A percentile compares a stretch with the other conserved stretches of the same genome.
Conservation (phyloP, 2,888 invertebrate species). For the Euplexia lucipara region DNA sequence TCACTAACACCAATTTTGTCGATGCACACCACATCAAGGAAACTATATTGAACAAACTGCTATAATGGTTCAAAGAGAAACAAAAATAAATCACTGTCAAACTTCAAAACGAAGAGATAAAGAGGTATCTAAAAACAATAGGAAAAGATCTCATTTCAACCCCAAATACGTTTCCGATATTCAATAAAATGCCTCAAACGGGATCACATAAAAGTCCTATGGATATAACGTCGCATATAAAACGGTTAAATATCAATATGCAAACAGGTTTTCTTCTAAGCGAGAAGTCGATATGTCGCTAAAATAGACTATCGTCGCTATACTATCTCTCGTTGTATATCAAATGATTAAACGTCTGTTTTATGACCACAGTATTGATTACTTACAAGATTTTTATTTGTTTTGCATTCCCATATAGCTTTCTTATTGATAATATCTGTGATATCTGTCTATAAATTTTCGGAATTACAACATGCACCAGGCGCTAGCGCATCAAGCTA, state of each 20-base stretch:
- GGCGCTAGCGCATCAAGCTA: no score
- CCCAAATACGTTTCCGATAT: conserved; percentile 86
- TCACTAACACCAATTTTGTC: conserved; percentile 35
- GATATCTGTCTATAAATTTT: not conserved
- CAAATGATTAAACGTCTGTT: conserved; percentile 35
- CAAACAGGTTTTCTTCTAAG: conserved; percentile 74
- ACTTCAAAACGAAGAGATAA: conserved; percentile 78
- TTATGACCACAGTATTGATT: conserved; percentile 41
- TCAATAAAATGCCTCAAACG: conserved; percentile 86
- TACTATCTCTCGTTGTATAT: conserved; percentile 70
- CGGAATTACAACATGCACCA: no score
- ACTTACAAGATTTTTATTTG: conserved; percentile 46
- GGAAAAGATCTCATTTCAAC: conserved; percentile 81
- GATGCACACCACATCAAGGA: conserved; percentile 31
- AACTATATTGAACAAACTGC: conserved; percentile 48
- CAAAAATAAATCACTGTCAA: conserved; percentile 78
- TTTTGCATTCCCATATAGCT: conserved; percentile 15
- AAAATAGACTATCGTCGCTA: no score
- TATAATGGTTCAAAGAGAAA: conserved; percentile 64
- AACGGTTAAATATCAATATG: conserved; percentile 80
- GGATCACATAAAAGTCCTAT: conserved; percentile 79
- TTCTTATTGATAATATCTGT: conserved; percentile 15
- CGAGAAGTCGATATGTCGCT: conserved; percentile 67
- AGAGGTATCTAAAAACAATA: conserved; percentile 81
- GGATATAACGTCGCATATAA: conserved; percentile 72